phyloP scores from a whole-genome alignment of 1,140 invertebrate species.

The Microplitis demolitor region DNA sequence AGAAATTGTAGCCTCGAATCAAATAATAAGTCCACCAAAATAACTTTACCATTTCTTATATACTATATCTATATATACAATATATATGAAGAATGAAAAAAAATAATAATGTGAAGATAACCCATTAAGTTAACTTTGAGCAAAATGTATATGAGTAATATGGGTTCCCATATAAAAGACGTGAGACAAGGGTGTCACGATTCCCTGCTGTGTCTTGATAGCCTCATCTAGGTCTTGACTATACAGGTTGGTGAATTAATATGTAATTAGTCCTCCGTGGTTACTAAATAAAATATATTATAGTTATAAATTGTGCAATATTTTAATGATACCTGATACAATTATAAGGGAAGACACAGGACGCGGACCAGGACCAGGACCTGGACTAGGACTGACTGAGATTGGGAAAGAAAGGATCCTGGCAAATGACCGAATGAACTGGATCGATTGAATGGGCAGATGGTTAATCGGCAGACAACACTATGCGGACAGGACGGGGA shows the following conservation, averaged over 20 bases:
- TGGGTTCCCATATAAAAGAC: conserved; percentile 28
- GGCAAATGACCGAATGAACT: too few relatives aligned
- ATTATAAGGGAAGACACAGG: too few relatives aligned
- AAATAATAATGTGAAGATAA: background rate
- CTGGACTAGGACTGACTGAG: too few relatives aligned
- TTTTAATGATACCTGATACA: background rate
- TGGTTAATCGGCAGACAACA: too few relatives aligned
- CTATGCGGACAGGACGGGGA: conserved; percentile 19
- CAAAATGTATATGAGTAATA: conserved; percentile 45
- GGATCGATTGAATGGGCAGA: too few relatives aligned
- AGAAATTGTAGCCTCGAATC: too few relatives aligned
- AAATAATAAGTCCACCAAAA: too few relatives aligned
- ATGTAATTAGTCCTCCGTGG: conserved; percentile 40
- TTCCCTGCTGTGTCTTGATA: conserved; percentile 53
- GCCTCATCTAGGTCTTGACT: conserved; percentile 38
- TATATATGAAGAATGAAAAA: background rate
- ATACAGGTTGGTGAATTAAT: conserved; percentile 9
- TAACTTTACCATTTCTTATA: too few relatives aligned
- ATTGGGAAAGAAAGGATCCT: too few relatives aligned
- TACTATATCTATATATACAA: too few relatives aligned
- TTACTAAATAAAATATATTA: background rate
- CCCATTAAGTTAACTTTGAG: background rate
- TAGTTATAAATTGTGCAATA: background rate
- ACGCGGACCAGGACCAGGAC: too few relatives aligned
- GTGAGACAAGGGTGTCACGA: conserved; percentile 50